A percentile compares a stretch with the other conserved stretches of the same genome.
Conservation (phyloP, 2,888 invertebrate genomes). For the Diarsia mendica region DNA sequence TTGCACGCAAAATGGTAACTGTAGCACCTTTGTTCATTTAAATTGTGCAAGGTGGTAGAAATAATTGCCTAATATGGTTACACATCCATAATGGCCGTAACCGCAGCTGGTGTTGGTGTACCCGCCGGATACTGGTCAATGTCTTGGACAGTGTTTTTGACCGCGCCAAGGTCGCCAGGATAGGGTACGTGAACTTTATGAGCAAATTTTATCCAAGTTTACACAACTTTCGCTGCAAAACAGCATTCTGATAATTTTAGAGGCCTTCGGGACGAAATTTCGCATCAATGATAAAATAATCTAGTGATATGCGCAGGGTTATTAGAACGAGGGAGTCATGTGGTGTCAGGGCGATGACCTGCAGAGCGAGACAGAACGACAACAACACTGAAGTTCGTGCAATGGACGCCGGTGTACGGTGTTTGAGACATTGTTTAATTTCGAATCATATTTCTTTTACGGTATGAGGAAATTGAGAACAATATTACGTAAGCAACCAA, state of each 20-base stretch:
- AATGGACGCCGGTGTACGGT: slow-evolving; percentile 62
- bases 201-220: slow-evolving; percentile 67
- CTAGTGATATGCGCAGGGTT: slow-evolving; percentile 83
- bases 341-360: slow-evolving; percentile 87
- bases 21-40: slow-evolving; percentile 82
- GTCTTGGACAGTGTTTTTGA: slow-evolving; percentile 84
- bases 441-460: slow-evolving; percentile 54
- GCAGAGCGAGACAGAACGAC: slow-evolving; percentile 88
- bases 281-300: slow-evolving; percentile 75
- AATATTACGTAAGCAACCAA: slow-evolving; percentile 24
- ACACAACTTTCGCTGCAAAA: slow-evolving; percentile 42
- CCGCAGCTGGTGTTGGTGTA: slow-evolving; percentile 77
- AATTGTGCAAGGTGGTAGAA: slow-evolving; percentile 85
- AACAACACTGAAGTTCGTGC: slow-evolving; percentile 89
- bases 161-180: slow-evolving; percentile 87
- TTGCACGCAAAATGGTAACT: slow-evolving; percentile 82
- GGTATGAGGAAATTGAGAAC: slow-evolving; percentile 36
- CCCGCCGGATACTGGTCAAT: slow-evolving; percentile 81
- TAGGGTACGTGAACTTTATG: slow-evolving; percentile 82
- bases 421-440: slow-evolving; percentile 63
- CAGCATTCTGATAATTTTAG: slow-evolving; percentile 24
- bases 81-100: slow-evolving; percentile 79
- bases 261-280: slow-evolving; percentile 58
- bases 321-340: slow-evolving; percentile 87
- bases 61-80: slow-evolving; percentile 83